Evolutionary conservation across 2,797 vertebrate genomes (phyloP).

Genomic region (Botia almorhae): DNA sequence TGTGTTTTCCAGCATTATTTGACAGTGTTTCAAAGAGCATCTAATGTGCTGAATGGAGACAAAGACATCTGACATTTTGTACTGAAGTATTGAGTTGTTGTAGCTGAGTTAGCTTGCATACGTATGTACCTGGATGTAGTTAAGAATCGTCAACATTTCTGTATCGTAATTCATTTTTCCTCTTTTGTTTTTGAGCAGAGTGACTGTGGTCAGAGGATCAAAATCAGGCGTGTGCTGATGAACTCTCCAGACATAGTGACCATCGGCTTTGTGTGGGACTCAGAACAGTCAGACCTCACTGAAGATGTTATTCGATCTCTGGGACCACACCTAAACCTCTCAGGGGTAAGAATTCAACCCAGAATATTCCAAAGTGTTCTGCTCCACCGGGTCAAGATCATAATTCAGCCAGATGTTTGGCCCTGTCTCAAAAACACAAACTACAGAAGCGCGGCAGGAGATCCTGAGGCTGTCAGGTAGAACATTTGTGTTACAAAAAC

Average conservation of each 20-base stretch:
- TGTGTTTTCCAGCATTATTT: no score
- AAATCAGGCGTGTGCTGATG: slow-evolving; percentile 94
- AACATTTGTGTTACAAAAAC: not conserved
- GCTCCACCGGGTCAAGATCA: not conserved
- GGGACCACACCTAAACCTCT: slow-evolving; percentile 88
- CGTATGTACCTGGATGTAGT: not conserved
- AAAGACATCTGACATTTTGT: no score
- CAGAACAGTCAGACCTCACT: slow-evolving; percentile 94
- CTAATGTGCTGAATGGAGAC: no score
- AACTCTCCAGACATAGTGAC: slow-evolving; percentile 98
- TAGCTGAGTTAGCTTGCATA: no score
- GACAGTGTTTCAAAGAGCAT: no score
- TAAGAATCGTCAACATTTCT: not conserved
- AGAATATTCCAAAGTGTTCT: not conserved
- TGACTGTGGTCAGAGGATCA: slow-evolving; percentile 94
- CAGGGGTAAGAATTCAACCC: slow-evolving; percentile 79
- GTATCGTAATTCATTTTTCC: not conserved
- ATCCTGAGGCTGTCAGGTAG: not conserved
- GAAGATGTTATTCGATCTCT: slow-evolving; percentile 91
- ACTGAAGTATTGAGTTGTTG: no score
- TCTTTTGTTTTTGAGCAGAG: slow-evolving; percentile 75
- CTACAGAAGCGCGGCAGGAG: not conserved
- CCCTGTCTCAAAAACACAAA: not conserved
- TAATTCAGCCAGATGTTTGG: not conserved
- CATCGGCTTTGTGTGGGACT: slow-evolving; percentile 97